Conservation (phyloP, 2,113 vertebrate genomes). For the Callithrix jacchus region DNA sequence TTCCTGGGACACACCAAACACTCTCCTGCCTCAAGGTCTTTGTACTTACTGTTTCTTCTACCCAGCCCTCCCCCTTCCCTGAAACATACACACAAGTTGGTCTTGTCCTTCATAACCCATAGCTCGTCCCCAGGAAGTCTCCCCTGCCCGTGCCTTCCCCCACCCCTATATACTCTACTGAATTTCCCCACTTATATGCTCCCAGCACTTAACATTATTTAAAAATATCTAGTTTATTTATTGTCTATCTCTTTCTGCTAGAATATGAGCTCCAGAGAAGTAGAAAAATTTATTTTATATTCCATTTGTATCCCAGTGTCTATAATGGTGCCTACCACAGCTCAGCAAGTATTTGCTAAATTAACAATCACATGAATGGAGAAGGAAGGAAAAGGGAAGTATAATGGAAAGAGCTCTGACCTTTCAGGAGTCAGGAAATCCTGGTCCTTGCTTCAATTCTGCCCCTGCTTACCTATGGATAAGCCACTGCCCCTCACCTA, state of each 20-base stretch:
- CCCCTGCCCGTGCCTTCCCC: neutral
- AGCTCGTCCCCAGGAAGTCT: neutral
- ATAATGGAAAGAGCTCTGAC: neutral
- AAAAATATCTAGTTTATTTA: conserved; percentile 4
- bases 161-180: neutral
- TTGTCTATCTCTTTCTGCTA: conserved; percentile 1
- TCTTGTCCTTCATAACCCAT: neutral
- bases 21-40: neutral
- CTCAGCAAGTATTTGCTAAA: neutral
- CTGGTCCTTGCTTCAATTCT: neutral
- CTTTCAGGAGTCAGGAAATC: neutral
- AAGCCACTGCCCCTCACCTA: neutral
- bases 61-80: neutral
- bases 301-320: neutral
- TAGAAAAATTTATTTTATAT: neutral
- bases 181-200: neutral
- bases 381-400: neutral
- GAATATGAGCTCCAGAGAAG: neutral
- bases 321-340: neutral
- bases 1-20: neutral
- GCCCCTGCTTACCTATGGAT: neutral
- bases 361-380: neutral
- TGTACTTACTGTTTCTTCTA: neutral
- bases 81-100: neutral
- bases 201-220: neutral